These are phyloP conservation scores for Daboia siamensis DNA, from an alignment of 2,113 vertebrate species.

Conservation along the genomic window DNA sequence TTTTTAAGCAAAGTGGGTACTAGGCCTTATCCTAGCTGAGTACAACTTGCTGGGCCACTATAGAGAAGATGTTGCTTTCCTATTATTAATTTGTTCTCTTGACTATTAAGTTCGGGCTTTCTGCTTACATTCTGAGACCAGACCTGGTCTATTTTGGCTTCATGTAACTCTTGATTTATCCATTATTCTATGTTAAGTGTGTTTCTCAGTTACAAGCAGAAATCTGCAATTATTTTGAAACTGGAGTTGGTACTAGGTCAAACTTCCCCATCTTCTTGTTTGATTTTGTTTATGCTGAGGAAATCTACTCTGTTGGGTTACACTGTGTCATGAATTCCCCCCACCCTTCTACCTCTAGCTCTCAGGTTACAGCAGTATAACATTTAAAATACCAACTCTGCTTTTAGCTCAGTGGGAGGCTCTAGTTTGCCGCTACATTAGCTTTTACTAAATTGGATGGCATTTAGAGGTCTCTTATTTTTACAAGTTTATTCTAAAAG, in stretches of 20 bases:
- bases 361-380: constrained; percentile 34
- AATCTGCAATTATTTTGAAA: constrained; percentile 36
- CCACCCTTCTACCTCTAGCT: not conserved
- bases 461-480: constrained; percentile 57
- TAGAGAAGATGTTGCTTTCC: not conserved
- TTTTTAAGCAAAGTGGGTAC: not conserved
- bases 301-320: constrained; percentile 36
- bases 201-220: constrained; percentile 25
- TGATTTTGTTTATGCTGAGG: constrained; percentile 20
- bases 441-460: constrained; percentile 60
- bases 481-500: constrained; percentile 63
- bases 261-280: not conserved
- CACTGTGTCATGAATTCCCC: constrained; percentile 34
- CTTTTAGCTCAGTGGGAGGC: constrained; percentile 41
- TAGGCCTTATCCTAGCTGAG: not conserved
- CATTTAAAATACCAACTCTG: constrained; percentile 48
- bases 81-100: not conserved
- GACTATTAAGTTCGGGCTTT: not conserved
- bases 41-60: not conserved
- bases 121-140: not conserved
- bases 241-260: constrained; percentile 18
- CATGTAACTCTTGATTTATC: not conserved
- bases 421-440: constrained; percentile 47
- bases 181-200: constrained; percentile 34
- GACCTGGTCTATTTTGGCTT: not conserved